phyloP scores from a whole-genome alignment of 1,140 invertebrate species.

The Trichomalopsis sarcophagae region DNA sequence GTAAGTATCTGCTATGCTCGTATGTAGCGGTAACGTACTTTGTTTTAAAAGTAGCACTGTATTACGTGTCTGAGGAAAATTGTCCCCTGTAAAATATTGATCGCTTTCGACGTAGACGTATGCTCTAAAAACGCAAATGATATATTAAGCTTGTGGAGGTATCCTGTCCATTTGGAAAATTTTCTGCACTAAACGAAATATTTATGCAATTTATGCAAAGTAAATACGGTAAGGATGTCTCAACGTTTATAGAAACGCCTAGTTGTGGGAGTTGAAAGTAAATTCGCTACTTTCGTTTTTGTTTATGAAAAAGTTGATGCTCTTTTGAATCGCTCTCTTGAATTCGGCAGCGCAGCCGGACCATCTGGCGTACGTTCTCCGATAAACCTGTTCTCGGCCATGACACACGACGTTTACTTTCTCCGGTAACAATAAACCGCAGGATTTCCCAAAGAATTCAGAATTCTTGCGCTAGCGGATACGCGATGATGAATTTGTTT shows the following conservation, averaged over 20 bases:
- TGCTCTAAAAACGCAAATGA: too few relatives aligned
- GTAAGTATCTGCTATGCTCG: not conserved
- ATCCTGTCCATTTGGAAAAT: too few relatives aligned
- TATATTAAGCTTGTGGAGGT: too few relatives aligned
- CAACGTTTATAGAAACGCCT: too few relatives aligned
- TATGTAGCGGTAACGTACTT: too few relatives aligned
- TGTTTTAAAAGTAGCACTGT: too few relatives aligned
- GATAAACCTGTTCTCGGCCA: conserved; percentile 47
- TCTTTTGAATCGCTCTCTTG: conserved; percentile 18
- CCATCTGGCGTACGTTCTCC: conserved; percentile 19
- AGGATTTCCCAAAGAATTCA: conserved; percentile 46
- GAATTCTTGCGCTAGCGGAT: conserved; percentile 28
- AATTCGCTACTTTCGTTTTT: conserved; percentile 33
- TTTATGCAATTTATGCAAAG: too few relatives aligned
- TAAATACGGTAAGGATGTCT: too few relatives aligned
- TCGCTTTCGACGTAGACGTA: too few relatives aligned
- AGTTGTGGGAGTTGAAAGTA: not conserved
- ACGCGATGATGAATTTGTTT: conserved; percentile 20
- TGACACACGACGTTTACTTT: conserved; percentile 40
- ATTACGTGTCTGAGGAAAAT: too few relatives aligned
- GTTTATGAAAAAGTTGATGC: conserved; percentile 25
- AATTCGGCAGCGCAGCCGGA: conserved; percentile 13
- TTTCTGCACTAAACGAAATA: too few relatives aligned
- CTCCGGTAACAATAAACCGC: conserved; percentile 45
- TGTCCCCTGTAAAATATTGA: too few relatives aligned